Evolutionary conservation across 2,888 invertebrate genomes (phyloP).

Genomic region (Polydesmus complanatus): DNA sequence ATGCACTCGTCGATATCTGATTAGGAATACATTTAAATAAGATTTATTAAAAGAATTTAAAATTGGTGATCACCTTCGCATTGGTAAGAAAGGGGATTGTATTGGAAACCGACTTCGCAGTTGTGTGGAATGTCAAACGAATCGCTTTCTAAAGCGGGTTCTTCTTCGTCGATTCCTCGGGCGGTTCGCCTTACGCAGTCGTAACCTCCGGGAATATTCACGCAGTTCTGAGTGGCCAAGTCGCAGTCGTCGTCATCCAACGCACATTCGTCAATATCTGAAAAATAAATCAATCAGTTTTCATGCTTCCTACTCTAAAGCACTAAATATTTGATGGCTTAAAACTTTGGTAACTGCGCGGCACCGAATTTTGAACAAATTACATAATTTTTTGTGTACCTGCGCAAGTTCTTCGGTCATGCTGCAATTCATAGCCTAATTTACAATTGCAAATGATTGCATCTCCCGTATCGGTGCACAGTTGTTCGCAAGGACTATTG

Average conservation of each 20-base stretch:
- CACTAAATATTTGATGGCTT: no score
- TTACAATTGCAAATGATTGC: constrained; percentile 56
- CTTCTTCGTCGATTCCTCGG: background rate
- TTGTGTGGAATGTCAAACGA: background rate
- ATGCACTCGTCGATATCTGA: constrained; percentile 38
- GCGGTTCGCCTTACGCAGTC: constrained; percentile 40
- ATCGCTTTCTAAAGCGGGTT: background rate
- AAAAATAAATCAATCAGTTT: background rate
- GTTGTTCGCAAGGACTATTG: constrained; percentile 57
- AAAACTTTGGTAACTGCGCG: no score
- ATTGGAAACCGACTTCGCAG: background rate
- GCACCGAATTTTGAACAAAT: background rate
- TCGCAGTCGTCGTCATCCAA: constrained; percentile 45
- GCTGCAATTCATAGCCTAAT: constrained; percentile 50
- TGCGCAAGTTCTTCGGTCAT: constrained; percentile 51
- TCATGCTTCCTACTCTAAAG: no score
- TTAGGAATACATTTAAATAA: background rate
- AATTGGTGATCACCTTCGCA: constrained; percentile 4
- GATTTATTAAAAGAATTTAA: background rate
- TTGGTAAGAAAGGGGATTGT: background rate
- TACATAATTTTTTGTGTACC: constrained; percentile 28
- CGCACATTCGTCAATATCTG: constrained; percentile 45
- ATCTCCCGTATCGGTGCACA: constrained; percentile 53
- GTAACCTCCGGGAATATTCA: constrained; percentile 67
- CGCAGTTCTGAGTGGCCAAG: constrained; percentile 50